Conservation (phyloP, 2,113 vertebrate species). For the Bujurquina vittata region DNA sequence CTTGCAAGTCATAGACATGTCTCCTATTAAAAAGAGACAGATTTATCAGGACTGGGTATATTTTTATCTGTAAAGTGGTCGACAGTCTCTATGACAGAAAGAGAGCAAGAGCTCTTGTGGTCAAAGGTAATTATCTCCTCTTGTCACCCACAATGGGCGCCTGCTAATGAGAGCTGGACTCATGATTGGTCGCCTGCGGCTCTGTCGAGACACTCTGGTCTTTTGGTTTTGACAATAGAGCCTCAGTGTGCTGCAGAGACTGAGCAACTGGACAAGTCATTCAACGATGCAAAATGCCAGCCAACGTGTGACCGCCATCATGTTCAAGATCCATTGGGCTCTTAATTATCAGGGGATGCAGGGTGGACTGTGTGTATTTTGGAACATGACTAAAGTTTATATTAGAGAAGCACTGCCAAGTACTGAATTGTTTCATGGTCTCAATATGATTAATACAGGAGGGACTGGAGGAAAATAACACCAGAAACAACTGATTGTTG, state of each 20-base stretch:
- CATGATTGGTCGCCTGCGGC: conserved; percentile 86
- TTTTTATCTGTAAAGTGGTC: conserved; percentile 36
- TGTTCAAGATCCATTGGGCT: conserved; percentile 87
- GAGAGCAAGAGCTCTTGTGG: conserved; percentile 82
- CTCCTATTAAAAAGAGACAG: neutral
- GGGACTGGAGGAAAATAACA: neutral
- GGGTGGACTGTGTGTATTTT: neutral
- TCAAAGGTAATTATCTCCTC: conserved; percentile 93
- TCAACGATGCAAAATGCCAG: conserved; percentile 95
- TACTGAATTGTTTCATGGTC: neutral
- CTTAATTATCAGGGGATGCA: conserved; percentile 89
- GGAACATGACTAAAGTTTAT: neutral
- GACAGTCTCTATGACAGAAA: conserved; percentile 22
- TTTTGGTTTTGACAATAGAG: conserved; percentile 92
- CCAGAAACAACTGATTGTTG: neutral
- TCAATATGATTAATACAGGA: conserved; percentile 1
- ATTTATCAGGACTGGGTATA: conserved; percentile 24
- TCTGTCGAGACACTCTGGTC: conserved; percentile 89
- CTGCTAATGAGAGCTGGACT: conserved; percentile 91
- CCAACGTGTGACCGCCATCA: conserved; percentile 84
- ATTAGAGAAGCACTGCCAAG: neutral
- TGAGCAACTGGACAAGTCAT: conserved; percentile 91
- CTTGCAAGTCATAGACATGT: conserved; percentile 11
- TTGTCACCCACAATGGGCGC: conserved; percentile 89
- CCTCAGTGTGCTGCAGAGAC: conserved; percentile 87